These are phyloP conservation scores for Neosalanx taihuensis DNA, from an alignment of 2,797 vertebrate genomes.

Conservation along the genomic window DNA sequence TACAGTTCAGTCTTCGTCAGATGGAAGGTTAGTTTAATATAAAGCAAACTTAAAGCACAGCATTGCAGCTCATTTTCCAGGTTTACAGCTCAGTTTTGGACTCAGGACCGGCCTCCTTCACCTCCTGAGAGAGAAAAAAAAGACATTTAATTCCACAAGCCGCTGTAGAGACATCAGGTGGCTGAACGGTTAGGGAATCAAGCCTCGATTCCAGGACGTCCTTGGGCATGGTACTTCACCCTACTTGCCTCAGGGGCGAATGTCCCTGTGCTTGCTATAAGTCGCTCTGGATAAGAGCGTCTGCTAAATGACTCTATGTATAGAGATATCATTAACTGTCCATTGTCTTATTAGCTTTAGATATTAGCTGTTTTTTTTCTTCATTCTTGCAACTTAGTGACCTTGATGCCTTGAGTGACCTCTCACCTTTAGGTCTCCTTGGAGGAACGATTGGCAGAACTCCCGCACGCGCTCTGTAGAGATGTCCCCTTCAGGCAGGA, in stretches of 20 bases:
- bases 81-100: conserved; percentile 72
- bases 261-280: too few species aligned
- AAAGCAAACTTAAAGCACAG: conserved; percentile 18
- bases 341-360: too few species aligned
- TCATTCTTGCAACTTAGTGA: not conserved
- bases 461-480: conserved; percentile 69
- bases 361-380: too few species aligned
- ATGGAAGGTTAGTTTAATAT: not conserved
- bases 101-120: conserved; percentile 54
- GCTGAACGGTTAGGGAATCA: too few species aligned
- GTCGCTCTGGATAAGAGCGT: too few species aligned
- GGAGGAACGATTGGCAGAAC: conserved; percentile 81
- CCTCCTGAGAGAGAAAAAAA: conserved; percentile 54
- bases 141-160: not conserved
- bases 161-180: too few species aligned
- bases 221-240: too few species aligned
- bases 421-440: conserved; percentile 72
- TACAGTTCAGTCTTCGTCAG: conserved; percentile 38
- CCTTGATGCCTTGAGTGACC: not conserved
- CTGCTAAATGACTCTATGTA: too few species aligned
- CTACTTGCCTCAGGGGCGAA: too few species aligned
- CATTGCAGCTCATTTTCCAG: not conserved
- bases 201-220: too few species aligned
- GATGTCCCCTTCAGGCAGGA: conserved; percentile 74
- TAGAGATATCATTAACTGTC: too few species aligned